Percentiles rank a stretch among this genome's conserved stretches.
These are phyloP conservation scores for Mactra quadrangularis DNA, from an alignment of 1,140 invertebrate species.

Conservation along the genomic window DNA sequence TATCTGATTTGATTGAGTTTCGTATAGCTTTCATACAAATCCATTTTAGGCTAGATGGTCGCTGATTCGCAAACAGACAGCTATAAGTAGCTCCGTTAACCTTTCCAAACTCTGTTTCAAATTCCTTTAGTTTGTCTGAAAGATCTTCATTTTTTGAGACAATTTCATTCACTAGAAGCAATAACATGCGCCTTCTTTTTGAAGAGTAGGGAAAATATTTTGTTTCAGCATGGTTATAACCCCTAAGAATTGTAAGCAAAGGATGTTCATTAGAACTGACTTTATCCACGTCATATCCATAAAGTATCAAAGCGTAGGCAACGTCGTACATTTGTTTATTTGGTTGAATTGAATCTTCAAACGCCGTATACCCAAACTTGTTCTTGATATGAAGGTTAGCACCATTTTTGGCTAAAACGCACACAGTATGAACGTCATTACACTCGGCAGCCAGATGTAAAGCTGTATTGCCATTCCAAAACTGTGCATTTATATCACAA, in stretches of 20 bases:
- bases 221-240: not conserved
- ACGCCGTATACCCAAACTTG: slow-evolving; percentile 11
- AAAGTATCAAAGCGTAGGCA: slow-evolving; percentile 15
- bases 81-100: not conserved
- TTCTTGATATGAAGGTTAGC: slow-evolving; percentile 20
- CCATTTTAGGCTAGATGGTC: not conserved
- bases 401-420: slow-evolving; percentile 24
- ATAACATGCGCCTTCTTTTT: not conserved
- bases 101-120: not conserved
- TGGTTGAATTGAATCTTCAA: slow-evolving; percentile 19
- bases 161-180: not conserved
- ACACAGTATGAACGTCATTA: not conserved
- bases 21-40: slow-evolving; percentile 1
- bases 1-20: not conserved
- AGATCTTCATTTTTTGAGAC: not conserved
- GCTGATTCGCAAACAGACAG: not conserved
- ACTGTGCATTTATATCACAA: slow-evolving; percentile 20
- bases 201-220: not conserved
- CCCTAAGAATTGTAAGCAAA: not conserved
- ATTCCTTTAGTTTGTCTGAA: not conserved
- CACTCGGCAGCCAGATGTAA: slow-evolving; percentile 11
- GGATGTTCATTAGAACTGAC: not conserved
- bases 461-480: slow-evolving; percentile 28
- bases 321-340: slow-evolving; percentile 30
- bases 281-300: slow-evolving; percentile 35